Base-by-base conservation (phyloP, 1,140 invertebrate species). In the Bombus pyrosoma region DNA sequence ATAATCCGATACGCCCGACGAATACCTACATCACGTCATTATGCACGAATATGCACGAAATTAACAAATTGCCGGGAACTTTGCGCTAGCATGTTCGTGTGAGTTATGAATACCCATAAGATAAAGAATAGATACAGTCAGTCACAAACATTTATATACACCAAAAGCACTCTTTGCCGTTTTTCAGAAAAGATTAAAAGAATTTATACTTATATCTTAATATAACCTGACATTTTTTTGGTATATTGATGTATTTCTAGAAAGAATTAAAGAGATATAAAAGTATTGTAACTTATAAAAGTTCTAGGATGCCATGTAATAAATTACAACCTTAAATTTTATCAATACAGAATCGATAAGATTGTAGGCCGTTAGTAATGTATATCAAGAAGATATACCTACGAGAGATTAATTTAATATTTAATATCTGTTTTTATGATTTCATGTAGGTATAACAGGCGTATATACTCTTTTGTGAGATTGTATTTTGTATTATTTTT, bases 31-130 rank as follows among this genome's bases (percentile, higher is more conserved):
- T 66, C 53, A 13, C 25, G 15, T 64, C 32, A 62, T 85, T 80
- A 47, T 64, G 43, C 1, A 72, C 32, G 47, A 53, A 53, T 53
- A 53, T 53, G 18, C 47, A 53, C 47, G 53, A 71, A 47, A 41
- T 64, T 72, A 53, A 85, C 57, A 62, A 85, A 72, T 85, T 64
- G 57, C 34, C 39, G 66, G 8, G 53, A 43, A 62, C 39, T 39
- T 84, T 72, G 66, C 25, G 39, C 22, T 39, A 69, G 12, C 68
- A 39, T 5, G 28, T 37, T 80, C 6, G 15, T 18, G 25, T 47
- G 5, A 4, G 8, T 34, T 77, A 78, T 18, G n/a, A 77, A 57
- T 53, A 34, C 62, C 28, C 3, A 39, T 4, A 47, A 69, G 34
- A 25, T 69, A 34, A 57, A 6, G 10, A 13, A 34, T 18, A n/a